Evolutionary conservation across 2,888 invertebrate species (phyloP).

Genomic region (Chromoteleia sp.): DNA sequence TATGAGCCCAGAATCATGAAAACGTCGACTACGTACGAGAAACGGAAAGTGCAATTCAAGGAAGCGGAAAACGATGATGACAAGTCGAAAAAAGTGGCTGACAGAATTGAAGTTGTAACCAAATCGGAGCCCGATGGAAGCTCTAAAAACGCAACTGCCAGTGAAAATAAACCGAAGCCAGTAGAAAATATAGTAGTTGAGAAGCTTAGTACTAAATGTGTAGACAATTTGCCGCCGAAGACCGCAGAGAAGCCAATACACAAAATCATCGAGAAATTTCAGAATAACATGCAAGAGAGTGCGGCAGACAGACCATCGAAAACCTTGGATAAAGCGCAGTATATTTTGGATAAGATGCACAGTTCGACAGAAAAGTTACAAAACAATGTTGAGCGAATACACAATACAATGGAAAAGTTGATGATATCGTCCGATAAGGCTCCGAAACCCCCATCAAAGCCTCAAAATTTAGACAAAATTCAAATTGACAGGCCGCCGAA

Average conservation of each 20-base stretch:
- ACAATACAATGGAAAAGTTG: slow-evolving; percentile 43
- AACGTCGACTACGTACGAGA: slow-evolving; percentile 65
- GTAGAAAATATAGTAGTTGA: slow-evolving; percentile 26
- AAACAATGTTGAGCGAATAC: slow-evolving; percentile 45
- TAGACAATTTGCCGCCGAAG: slow-evolving; percentile 35
- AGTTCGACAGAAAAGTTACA: slow-evolving; percentile 21
- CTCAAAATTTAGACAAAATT: slow-evolving; percentile 8
- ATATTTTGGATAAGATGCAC: slow-evolving; percentile 20
- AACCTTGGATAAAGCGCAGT: slow-evolving; percentile 22
- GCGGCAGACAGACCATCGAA: background rate
- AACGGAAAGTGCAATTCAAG: slow-evolving; percentile 78
- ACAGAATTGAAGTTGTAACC: background rate
- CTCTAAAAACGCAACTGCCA: slow-evolving; percentile 6
- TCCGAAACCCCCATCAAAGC: slow-evolving; percentile 24
- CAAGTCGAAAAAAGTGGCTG: slow-evolving; percentile 26
- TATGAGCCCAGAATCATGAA: slow-evolving; percentile 81
- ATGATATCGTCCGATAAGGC: slow-evolving; percentile 24
- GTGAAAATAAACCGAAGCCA: slow-evolving; percentile 31
- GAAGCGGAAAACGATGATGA: slow-evolving; percentile 66
- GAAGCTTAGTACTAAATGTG: slow-evolving; percentile 7
- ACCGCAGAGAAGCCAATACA: slow-evolving; percentile 35
- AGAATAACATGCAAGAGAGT: background rate
- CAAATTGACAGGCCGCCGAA: slow-evolving; percentile 11
- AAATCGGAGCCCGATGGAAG: slow-evolving; percentile 1
- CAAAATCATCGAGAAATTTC: slow-evolving; percentile 45